These are phyloP conservation scores for Mastacembelus armatus DNA, from an alignment of 2,797 vertebrate genomes.

Conservation along the genomic window DNA sequence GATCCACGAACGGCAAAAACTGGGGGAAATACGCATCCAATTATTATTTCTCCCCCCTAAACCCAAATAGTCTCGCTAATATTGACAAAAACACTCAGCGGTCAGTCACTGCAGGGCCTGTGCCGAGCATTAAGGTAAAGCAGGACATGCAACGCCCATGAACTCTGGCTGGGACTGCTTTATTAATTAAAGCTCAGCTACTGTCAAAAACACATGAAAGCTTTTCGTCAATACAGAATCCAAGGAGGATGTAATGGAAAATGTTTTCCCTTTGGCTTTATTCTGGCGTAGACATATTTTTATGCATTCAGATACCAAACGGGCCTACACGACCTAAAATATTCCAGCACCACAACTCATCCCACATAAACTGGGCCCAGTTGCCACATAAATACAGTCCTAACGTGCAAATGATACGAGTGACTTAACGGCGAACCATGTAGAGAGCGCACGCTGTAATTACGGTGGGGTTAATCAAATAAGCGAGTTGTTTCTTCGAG, in stretches of 20 bases:
- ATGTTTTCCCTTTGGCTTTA: conserved; percentile 3
- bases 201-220: conserved; percentile 75
- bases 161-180: conserved; percentile 66
- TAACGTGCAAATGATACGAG: conserved; percentile 69
- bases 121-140: conserved; percentile 51
- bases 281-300: conserved; percentile 36
- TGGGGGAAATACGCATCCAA: conserved; percentile 77
- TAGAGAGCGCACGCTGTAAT: conserved; percentile 66
- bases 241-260: conserved; percentile 29
- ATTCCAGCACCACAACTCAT: conserved; percentile 48
- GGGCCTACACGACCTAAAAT: conserved; percentile 25
- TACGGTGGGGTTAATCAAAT: conserved; percentile 67
- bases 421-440: conserved; percentile 46
- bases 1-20: conserved; percentile 70
- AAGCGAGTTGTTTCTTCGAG: conserved; percentile 35
- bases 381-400: conserved; percentile 60
- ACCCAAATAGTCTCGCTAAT: conserved; percentile 77
- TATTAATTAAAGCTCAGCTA: conserved; percentile 56
- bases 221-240: conserved; percentile 43
- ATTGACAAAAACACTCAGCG: conserved; percentile 70
- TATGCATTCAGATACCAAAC: conserved; percentile 39
- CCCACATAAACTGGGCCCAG: conserved; percentile 45
- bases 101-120: conserved; percentile 41
- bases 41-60: conserved; percentile 73
- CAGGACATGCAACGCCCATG: conserved; percentile 43